phyloP scores from a whole-genome alignment of 2,113 vertebrate genomes.

The Dicaeum eximium region DNA sequence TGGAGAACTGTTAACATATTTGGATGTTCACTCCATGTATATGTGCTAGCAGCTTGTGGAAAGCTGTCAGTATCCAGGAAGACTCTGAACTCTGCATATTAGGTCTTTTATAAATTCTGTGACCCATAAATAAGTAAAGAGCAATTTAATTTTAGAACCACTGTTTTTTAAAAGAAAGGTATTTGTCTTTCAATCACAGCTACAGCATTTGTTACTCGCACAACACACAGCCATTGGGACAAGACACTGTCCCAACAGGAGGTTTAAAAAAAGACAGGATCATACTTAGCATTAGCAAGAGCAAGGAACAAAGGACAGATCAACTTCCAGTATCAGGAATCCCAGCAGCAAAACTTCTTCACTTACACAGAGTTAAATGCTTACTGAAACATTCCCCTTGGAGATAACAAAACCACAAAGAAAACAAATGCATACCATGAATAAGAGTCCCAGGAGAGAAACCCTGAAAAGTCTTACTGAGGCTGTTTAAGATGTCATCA shows the following conservation, averaged over 20 bases:
- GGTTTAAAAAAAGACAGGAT: background rate
- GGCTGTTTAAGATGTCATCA: background rate
- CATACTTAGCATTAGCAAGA: background rate
- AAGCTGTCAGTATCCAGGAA: background rate
- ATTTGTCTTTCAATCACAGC: background rate
- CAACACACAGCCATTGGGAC: background rate
- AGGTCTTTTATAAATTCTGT: background rate
- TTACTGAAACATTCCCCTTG: background rate
- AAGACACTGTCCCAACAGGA: background rate
- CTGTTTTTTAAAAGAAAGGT: background rate
- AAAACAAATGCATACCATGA: background rate
- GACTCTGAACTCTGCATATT: fast-evolving
- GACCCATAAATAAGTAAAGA: background rate
- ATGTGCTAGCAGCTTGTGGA: background rate
- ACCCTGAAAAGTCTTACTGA: background rate
- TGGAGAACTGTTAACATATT: background rate
- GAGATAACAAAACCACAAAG: background rate
- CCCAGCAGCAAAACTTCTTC: background rate
- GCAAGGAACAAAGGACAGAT: background rate
- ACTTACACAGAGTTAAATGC: background rate
- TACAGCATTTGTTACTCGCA: background rate
- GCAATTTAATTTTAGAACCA: background rate
- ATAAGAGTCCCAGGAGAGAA: background rate
- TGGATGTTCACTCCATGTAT: background rate
- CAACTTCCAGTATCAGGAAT: background rate